Base-by-base conservation (phyloP, 37 sponge, comb jelly and placozoan genomes). In the Dysidea cf. avara region DNA sequence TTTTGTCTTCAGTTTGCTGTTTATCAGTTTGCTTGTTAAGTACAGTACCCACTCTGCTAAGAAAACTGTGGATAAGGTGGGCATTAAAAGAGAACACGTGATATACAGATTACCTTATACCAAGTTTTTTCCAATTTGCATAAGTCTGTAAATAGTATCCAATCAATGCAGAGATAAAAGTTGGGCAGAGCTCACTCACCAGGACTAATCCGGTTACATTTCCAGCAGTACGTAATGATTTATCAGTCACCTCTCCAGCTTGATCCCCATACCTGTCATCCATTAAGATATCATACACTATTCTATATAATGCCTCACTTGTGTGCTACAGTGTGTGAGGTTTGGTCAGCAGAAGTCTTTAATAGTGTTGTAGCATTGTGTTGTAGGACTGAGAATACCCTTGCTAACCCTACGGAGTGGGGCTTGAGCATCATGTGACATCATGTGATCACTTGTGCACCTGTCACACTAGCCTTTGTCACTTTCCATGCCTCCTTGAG, bases 401-500 rank as follows among this genome's bases (percentile, higher is more conserved):
- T 26, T 29, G 74, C 89, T 46, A 69, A 83, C 24, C 89, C 89
- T 88, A 31, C 22, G n/a, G n/a, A n/a, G n/a, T n/a, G n/a, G n/a
- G n/a, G n/a, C n/a, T n/a, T n/a, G n/a, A n/a, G n/a, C n/a, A n/a
- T n/a, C n/a, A n/a, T n/a, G n/a, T n/a, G n/a, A n/a, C n/a, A n/a
- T n/a, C n/a, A n/a, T n/a, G n/a, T n/a, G n/a, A n/a, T n/a, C n/a
- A n/a, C n/a, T n/a, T 3, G 30, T 21, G 36, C 25, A 87, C 87
- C 87, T 71, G 64, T 80, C 30, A 72, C 67, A 7, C 81, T 71
- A 36, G 87, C 76, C 49, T 87, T 87, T 20, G 87, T 87, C 16
- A 71, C 87, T 28, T 81, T 87, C 87, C 87, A 87, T n/a, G 87
- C 87, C 25, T 87, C 87, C 66, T 71, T 71, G 21, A 71, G 72